Percentiles rank a stretch among this genome's conserved stretches.
Conservation (phyloP, 2,888 invertebrate species). For the Arenicola marina region DNA sequence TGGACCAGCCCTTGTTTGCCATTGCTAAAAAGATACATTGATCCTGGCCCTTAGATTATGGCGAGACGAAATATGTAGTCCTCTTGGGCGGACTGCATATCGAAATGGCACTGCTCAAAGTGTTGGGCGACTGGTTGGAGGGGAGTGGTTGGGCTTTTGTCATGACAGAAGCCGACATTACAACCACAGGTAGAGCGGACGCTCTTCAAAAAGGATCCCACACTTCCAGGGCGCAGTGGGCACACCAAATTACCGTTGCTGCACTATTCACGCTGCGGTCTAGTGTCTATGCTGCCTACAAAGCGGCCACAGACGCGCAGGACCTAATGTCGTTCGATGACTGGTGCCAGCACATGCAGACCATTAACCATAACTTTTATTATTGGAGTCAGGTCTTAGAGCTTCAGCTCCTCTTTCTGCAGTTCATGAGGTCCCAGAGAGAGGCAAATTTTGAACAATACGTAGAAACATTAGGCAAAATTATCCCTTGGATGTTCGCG, state of each 20-base stretch:
- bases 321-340: neutral
- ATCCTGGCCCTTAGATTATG: slow-evolving; percentile 13
- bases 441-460: slow-evolving; percentile 1
- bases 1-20: slow-evolving; percentile 11
- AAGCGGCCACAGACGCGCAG: neutral
- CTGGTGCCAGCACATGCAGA: neutral
- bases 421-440: neutral
- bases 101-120: slow-evolving; percentile 14
- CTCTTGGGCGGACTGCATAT: slow-evolving; percentile 16
- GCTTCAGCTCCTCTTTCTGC: neutral
- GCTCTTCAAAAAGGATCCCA: neutral
- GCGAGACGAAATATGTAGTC: slow-evolving; percentile 12
- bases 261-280: neutral
- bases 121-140: slow-evolving; percentile 7
- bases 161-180: neutral
- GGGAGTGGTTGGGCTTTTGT: slow-evolving; percentile 10
- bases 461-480: neutral
- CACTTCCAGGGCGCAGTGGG: slow-evolving; percentile 6
- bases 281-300: neutral
- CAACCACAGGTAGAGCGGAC: slow-evolving; percentile 5
- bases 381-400: neutral
- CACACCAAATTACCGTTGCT: slow-evolving; percentile 6
- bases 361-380: neutral
- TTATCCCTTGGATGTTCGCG: slow-evolving; percentile 3
- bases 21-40: slow-evolving; percentile 15